A percentile compares a stretch with the other conserved stretches of the same genome.
Evolutionary conservation across 2,113 vertebrate species (phyloP).

Genomic region (Bubo bubo): DNA sequence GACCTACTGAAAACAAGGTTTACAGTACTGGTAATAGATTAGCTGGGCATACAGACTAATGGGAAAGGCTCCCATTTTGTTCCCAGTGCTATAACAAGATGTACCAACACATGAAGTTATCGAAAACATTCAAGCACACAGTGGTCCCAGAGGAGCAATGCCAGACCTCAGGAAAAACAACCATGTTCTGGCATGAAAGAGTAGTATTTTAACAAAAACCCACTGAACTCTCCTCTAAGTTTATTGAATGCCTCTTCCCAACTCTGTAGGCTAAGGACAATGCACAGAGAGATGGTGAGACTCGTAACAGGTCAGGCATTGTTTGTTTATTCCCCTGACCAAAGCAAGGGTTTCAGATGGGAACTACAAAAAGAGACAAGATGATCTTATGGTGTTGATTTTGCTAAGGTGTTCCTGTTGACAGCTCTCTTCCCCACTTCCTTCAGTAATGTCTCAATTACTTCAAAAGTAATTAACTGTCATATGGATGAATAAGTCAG

Average conservation of each 20-base stretch:
- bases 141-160: background rate
- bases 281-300: background rate
- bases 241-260: background rate
- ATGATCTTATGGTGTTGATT: background rate
- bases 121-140: background rate
- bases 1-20: background rate
- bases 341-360: background rate
- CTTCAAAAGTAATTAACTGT: conserved; percentile 35
- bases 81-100: background rate
- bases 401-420: background rate
- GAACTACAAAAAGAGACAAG: background rate
- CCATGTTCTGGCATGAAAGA: background rate
- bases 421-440: background rate
- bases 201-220: background rate
- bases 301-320: background rate
- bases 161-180: background rate
- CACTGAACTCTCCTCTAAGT: background rate
- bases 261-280: background rate
- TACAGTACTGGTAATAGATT: background rate
- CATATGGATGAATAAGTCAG: background rate
- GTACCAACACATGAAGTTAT: background rate
- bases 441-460: background rate
- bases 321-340: background rate
- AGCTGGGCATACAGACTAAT: background rate
- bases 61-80: background rate